Base-by-base conservation (phyloP, 2,113 vertebrate genomes). In the Saccopteryx leptura region DNA sequence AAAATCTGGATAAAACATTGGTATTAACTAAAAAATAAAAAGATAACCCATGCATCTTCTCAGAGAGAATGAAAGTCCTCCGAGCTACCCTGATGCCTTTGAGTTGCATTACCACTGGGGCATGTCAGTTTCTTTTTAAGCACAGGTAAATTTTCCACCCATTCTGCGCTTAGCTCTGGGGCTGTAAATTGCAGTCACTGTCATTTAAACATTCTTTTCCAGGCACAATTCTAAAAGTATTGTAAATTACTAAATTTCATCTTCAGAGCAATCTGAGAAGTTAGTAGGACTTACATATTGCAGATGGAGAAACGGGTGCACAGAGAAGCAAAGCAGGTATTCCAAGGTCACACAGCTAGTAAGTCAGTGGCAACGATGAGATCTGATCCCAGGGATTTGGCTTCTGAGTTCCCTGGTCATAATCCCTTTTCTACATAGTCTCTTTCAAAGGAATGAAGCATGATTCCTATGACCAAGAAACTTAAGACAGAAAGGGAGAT, bases 371-470 rank as follows among this genome's bases (percentile, higher is more conserved):
- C 72, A 93, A 65, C 52, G 23, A 71, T 88, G 21, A 50, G 60
- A 54, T 68, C 84, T 74, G n/a, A 94, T 88, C 54, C 79, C 21
- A 60, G 58, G 52, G 11, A n/a, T 92, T 85, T 91, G 31, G n/a
- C 78, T 89, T 21, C 91, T 52, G 50, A 68, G 74, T 86, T 86
- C 11, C 12, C 2, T 60, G 26, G 15, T 21, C 79, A 52, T 56
- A 26, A 60, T 71, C 26, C 56, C 71, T 71, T 95, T 95, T 74
- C 87, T 80, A 0, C 18, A 2, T 21, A 46, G 15, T 75, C 33
- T 80, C 31, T 90, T 82, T 88, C 63, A 94, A 93, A 93, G 33
- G 7, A 83, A 68, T 63, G 24, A 88, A 76, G 19, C 9, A 23
- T 76, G 65, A 54, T 60, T 92, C 48, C n/a, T 80, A 24, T 5